Evolutionary conservation across 2,888 invertebrate genomes (phyloP).

Genomic region (Xestia xanthographa): DNA sequence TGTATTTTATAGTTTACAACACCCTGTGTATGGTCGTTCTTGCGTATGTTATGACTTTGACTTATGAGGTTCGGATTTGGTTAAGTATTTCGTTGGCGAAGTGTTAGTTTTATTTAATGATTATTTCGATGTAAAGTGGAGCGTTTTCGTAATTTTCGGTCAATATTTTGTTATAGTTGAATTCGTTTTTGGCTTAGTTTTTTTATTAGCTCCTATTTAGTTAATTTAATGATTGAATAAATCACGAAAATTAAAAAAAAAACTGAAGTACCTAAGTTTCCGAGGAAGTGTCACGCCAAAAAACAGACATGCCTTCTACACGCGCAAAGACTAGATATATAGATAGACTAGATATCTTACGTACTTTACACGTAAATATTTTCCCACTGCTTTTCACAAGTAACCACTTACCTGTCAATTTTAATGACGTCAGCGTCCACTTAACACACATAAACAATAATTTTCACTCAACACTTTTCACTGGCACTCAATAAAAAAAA

Average conservation of each 20-base stretch:
- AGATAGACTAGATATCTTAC: background rate
- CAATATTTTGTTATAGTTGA: background rate
- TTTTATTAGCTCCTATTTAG: background rate
- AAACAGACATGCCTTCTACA: background rate
- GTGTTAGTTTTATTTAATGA: constrained; percentile 10
- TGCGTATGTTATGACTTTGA: constrained; percentile 37
- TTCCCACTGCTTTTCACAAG: constrained; percentile 30
- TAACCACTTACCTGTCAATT: constrained; percentile 67
- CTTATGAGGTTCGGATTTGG: constrained; percentile 42
- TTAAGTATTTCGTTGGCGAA: constrained; percentile 15
- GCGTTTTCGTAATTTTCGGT: background rate
- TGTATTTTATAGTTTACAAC: constrained; percentile 44
- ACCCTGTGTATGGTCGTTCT: constrained; percentile 21
- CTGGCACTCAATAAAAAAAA: constrained; percentile 59
- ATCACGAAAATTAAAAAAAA: background rate
- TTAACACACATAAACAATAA: constrained; percentile 69
- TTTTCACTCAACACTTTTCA: constrained; percentile 67
- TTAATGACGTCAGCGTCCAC: constrained; percentile 63
- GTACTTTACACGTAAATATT: constrained; percentile 47
- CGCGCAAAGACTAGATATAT: background rate
- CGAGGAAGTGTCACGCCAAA: background rate
- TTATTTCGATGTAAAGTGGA: constrained; percentile 12
- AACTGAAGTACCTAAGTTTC: background rate
- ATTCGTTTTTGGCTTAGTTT: background rate
- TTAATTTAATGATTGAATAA: background rate